phyloP scores from a whole-genome alignment of 2,113 vertebrate genomes.

The Pachyramphus minor region DNA sequence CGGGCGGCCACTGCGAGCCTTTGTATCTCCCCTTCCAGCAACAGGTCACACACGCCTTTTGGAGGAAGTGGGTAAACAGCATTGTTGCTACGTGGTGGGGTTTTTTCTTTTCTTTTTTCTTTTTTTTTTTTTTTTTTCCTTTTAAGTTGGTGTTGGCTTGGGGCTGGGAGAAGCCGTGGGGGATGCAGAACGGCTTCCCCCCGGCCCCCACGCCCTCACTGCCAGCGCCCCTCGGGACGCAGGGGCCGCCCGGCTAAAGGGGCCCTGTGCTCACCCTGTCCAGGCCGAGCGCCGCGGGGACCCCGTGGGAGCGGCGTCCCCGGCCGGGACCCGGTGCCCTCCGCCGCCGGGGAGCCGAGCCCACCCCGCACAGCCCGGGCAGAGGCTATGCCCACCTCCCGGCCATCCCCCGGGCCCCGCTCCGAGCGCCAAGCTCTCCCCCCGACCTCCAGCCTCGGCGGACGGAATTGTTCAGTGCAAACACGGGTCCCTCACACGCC shows the following conservation, averaged over 20 bases:
- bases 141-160: background rate
- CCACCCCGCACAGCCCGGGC: background rate
- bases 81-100: background rate
- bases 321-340: background rate
- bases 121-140: background rate
- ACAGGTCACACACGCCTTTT: conserved; percentile 78
- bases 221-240: background rate
- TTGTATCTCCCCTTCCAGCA: conserved; percentile 80
- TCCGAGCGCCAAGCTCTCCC: background rate
- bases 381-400: background rate
- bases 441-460: background rate
- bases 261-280: background rate
- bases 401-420: background rate
- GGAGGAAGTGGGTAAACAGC: conserved; percentile 77
- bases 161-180: background rate
- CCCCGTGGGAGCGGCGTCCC: background rate
- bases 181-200: background rate
- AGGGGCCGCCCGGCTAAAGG: background rate
- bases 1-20: conserved; percentile 79
- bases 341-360: background rate
- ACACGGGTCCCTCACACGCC: background rate
- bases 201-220: background rate
- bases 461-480: background rate
- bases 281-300: background rate
- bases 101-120: too few species aligned